Evolutionary conservation across 2,888 invertebrate species (phyloP).

Genomic region (Podotricha telesiphe): DNA sequence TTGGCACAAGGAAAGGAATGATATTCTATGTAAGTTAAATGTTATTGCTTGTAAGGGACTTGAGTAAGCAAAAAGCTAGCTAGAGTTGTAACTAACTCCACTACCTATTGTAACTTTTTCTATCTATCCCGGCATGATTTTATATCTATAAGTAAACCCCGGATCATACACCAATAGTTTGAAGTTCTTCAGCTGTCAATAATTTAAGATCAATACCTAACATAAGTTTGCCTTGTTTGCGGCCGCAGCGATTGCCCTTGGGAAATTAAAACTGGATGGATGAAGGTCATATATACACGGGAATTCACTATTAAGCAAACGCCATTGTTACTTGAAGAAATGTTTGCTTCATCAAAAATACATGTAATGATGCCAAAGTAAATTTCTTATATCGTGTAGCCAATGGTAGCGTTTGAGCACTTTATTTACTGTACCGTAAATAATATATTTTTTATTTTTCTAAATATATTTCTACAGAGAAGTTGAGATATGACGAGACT

Average conservation of each 20-base stretch:
- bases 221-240: slow-evolving; percentile 60
- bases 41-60: no score
- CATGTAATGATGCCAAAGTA: slow-evolving; percentile 32
- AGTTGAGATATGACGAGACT: no score
- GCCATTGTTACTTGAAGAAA: slow-evolving; percentile 46
- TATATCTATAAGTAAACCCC: slow-evolving; percentile 12
- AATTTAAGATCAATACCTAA: slow-evolving; percentile 57
- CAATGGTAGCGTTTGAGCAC: not conserved
- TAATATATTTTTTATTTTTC: not conserved
- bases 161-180: slow-evolving; percentile 20
- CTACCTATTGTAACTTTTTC: no score
- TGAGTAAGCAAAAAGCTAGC: no score
- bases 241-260: slow-evolving; percentile 62
- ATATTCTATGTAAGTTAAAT: no score
- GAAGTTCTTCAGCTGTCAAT: slow-evolving; percentile 49
- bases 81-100: no score
- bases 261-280: slow-evolving; percentile 67
- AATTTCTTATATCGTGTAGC: slow-evolving; percentile 8
- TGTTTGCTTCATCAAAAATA: slow-evolving; percentile 48
- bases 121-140: not conserved
- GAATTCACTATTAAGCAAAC: slow-evolving; percentile 55
- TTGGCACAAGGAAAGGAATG: no score
- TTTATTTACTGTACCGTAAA: not conserved
- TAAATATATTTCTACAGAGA: no score
- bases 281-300: slow-evolving; percentile 55